phyloP scores from a whole-genome alignment of 2,797 vertebrate genomes.

The Phylloscopus collybita region DNA sequence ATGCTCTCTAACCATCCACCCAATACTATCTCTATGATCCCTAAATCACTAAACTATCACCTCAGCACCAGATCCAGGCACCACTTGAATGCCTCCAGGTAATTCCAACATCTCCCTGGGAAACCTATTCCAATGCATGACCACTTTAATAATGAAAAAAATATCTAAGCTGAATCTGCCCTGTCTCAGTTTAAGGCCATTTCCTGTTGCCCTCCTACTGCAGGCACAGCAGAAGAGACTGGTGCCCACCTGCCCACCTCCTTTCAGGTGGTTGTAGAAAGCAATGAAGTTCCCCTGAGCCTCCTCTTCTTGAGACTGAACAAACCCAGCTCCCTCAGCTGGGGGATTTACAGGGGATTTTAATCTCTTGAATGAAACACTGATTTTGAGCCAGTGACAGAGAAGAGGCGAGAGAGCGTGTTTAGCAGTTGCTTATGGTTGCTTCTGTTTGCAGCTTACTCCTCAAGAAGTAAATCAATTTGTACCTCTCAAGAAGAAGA shows the following conservation, averaged over 20 bases:
- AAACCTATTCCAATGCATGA: neutral
- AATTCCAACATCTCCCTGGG: neutral
- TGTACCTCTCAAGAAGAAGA: neutral
- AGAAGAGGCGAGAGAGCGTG: neutral
- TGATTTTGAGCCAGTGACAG: neutral
- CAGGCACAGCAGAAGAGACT: neutral
- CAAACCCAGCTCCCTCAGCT: rapidly evolving
- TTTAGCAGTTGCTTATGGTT: neutral
- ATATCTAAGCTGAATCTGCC: neutral
- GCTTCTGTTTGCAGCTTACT: neutral
- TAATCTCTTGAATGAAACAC: neutral
- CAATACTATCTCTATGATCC: neutral
- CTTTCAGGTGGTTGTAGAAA: neutral
- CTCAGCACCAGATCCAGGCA: neutral
- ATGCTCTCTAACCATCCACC: neutral
- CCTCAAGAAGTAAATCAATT: neutral
- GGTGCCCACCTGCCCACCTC: no score
- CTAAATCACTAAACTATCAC: neutral
- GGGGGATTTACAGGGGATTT: neutral
- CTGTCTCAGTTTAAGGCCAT: neutral
- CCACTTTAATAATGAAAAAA: neutral
- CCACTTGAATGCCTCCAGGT: neutral
- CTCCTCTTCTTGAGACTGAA: neutral
- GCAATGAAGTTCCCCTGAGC: neutral
- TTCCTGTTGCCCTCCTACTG: neutral